Evolutionary conservation across 2,888 invertebrate species (phyloP).

Genomic region (Thecophora atra): DNA sequence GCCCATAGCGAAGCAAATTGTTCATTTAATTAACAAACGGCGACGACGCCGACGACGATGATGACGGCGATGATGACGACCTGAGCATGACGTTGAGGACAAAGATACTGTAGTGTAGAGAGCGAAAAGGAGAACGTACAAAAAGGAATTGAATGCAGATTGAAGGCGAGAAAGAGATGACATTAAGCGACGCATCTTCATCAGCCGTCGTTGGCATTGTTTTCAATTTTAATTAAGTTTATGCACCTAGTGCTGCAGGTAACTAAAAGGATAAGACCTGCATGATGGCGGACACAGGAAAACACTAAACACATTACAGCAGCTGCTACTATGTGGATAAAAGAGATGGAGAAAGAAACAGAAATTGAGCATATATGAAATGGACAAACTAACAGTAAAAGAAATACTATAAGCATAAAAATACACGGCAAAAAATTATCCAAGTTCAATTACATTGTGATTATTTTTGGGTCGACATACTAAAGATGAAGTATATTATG

Average conservation of each 20-base stretch:
- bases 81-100: not conserved
- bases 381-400: too few relatives aligned
- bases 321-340: too few relatives aligned
- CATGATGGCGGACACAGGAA: not conserved
- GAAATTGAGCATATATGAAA: too few relatives aligned
- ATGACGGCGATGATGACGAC: not conserved
- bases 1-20: constrained; percentile 12
- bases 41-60: not conserved
- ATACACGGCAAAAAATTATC: not conserved
- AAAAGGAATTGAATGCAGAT: too few relatives aligned
- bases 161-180: not conserved
- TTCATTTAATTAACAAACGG: constrained; percentile 35
- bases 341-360: too few relatives aligned
- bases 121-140: not conserved
- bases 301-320: not conserved
- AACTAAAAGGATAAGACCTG: constrained; percentile 59
- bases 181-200: constrained; percentile 10
- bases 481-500: too few relatives aligned
- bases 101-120: not conserved
- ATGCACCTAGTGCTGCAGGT: constrained; percentile 50
- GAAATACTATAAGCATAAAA: not conserved
- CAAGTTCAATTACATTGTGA: not conserved
- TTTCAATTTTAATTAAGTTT: constrained; percentile 24
- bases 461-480: too few relatives aligned
- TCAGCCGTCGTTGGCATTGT: constrained; percentile 10